Conservation (phyloP, 2,888 invertebrate species). For the Amblyjoppa proteus region DNA sequence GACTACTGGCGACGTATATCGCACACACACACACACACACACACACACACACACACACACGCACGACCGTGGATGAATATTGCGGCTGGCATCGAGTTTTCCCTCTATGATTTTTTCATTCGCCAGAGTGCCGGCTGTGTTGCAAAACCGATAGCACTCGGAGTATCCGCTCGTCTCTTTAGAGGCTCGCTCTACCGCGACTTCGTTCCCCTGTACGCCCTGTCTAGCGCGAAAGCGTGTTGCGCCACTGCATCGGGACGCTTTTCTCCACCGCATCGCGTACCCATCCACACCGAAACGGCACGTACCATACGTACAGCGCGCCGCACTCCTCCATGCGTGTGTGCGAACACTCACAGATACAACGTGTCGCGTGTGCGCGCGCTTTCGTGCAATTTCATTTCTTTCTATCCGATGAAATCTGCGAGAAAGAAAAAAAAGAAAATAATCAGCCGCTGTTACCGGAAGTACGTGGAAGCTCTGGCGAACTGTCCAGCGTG, state of each 20-base stretch:
- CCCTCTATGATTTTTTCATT: conserved; percentile 46
- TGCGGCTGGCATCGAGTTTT: conserved; percentile 29
- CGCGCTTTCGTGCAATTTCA: conserved; percentile 24
- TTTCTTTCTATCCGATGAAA: conserved; percentile 22
- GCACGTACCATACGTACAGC: not conserved
- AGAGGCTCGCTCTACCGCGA: conserved; percentile 10
- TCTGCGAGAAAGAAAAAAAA: not conserved
- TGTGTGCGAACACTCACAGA: not conserved
- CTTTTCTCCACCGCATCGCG: conserved; percentile 11
- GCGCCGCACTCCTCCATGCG: not conserved
- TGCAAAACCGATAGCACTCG: conserved; percentile 32
- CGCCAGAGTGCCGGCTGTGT: conserved; percentile 28
- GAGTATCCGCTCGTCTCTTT: not conserved
- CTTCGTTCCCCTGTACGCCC: conserved; percentile 1
- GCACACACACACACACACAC: not conserved
- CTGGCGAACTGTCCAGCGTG: conserved; percentile 16
- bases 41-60: not conserved
- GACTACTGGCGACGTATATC: not conserved
- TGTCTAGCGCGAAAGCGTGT: not conserved
- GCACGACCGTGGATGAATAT: not conserved
- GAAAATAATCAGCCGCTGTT: conserved; percentile 26
- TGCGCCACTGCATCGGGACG: not conserved
- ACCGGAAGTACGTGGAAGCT: conserved; percentile 32
- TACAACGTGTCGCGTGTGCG: not conserved
- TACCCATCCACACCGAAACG: not conserved